These are phyloP conservation scores for Eurytoma adleriae DNA, from an alignment of 2,888 invertebrate species.

Conservation along the genomic window DNA sequence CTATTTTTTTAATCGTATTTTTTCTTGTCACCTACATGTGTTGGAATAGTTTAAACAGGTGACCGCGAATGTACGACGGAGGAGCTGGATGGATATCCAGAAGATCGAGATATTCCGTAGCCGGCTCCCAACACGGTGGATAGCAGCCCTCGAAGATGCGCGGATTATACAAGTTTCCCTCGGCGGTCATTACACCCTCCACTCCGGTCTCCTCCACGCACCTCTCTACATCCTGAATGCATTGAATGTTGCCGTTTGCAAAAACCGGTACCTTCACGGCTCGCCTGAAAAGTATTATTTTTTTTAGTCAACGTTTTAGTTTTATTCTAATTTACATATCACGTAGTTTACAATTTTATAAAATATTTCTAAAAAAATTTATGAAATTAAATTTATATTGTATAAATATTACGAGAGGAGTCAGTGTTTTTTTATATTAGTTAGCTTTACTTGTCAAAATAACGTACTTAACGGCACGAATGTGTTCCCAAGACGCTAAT, in stretches of 20 bases:
- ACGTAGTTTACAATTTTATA: background rate
- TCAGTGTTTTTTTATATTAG: too few species aligned
- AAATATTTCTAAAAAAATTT: too few species aligned
- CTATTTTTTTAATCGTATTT: too few species aligned
- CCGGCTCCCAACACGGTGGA: conserved; percentile 93
- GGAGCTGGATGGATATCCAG: conserved; percentile 91
- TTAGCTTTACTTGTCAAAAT: background rate
- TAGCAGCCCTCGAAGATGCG: conserved; percentile 87
- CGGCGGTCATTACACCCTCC: conserved; percentile 93
- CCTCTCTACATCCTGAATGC: conserved; percentile 88
- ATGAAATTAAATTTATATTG: too few species aligned
- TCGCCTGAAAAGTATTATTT: conserved; percentile 2
- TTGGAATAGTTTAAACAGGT: conserved; percentile 97
- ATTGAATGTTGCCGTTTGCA: conserved; percentile 98
- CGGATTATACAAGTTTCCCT: conserved; percentile 99
- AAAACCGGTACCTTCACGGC: conserved; percentile 93
- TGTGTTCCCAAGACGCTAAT: conserved; percentile 94
- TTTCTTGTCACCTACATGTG: conserved; percentile 84
- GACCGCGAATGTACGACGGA: conserved; percentile 92
- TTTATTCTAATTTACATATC: background rate
- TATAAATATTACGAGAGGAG: too few species aligned
- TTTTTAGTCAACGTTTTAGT: background rate
- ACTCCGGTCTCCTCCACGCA: conserved; percentile 92
- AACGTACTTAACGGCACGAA: conserved; percentile 89
- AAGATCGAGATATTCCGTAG: conserved; percentile 90